Percentiles rank a stretch among this genome's conserved stretches.
Conservation (phyloP, 2,888 invertebrate species). For the Limnephilus auricula region DNA sequence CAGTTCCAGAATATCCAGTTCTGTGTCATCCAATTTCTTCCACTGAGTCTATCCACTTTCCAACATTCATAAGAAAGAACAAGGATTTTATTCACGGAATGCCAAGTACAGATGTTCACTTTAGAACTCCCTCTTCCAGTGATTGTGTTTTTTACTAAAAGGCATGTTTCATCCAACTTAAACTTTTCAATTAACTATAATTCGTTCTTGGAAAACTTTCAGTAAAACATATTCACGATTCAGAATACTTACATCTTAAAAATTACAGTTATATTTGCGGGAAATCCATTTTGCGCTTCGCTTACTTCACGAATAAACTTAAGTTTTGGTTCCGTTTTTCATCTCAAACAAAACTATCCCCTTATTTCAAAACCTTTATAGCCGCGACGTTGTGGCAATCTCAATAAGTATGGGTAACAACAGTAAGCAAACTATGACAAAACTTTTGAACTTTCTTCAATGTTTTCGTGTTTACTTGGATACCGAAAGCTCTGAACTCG, state of each 20-base stretch:
- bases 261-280: background rate
- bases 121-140: background rate
- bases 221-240: background rate
- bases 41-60: background rate
- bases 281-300: conserved; percentile 9
- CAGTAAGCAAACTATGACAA: conserved; percentile 37
- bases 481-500: background rate
- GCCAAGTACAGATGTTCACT: background rate
- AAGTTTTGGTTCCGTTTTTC: conserved; percentile 40
- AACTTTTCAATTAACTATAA: background rate
- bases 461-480: background rate
- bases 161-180: background rate
- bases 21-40: background rate
- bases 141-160: background rate
- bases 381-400: conserved; percentile 1
- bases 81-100: background rate
- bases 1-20: background rate
- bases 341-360: conserved; percentile 32
- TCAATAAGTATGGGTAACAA: background rate
- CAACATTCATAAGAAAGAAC: background rate
- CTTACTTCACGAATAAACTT: conserved; percentile 19
- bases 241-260: conserved; percentile 2
- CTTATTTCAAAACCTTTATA: conserved; percentile 33
- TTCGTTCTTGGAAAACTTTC: background rate
- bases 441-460: conserved; percentile 8